A percentile compares a stretch with the other conserved stretches of the same genome.
Evolutionary conservation across 2,888 invertebrate species (phyloP).

Genomic region (Luperina nickerlii): DNA sequence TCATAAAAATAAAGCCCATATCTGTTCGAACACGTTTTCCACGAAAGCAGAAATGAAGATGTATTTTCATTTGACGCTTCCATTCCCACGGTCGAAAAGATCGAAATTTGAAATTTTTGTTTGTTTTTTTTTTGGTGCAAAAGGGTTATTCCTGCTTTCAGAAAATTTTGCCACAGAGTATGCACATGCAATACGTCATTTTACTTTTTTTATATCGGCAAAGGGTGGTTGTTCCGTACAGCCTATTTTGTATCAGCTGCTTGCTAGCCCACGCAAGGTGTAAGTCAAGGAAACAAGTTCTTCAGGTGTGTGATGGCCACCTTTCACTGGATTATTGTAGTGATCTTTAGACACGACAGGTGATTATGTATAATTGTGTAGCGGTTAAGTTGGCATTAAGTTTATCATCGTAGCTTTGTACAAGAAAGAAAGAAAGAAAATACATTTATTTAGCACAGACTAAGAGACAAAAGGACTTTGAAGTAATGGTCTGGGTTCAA

Average conservation of each 20-base stretch:
- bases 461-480: background rate
- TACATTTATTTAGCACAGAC: too few species aligned
- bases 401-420: background rate
- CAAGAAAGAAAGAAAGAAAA: too few species aligned
- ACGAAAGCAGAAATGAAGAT: constrained; percentile 23
- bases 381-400: constrained; percentile 13
- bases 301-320: constrained; percentile 50
- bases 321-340: constrained; percentile 55
- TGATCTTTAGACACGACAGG: constrained; percentile 46
- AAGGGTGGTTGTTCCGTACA: constrained; percentile 20
- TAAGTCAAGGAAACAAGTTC: constrained; percentile 45
- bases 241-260: constrained; percentile 49
- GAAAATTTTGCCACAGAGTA: constrained; percentile 27
- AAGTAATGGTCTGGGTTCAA: background rate
- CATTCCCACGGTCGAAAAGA: constrained; percentile 68
- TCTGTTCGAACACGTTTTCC: constrained; percentile 14
- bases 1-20: constrained; percentile 45
- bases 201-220: constrained; percentile 7
- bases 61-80: constrained; percentile 58
- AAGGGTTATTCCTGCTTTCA: constrained; percentile 37
- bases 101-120: constrained; percentile 53
- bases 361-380: constrained; percentile 24
- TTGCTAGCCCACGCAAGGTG: constrained; percentile 46
- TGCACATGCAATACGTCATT: constrained; percentile 13
- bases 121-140: constrained; percentile 35